Evolutionary conservation across 2,888 invertebrate species (phyloP).

Genomic region (Thera obeliscata): DNA sequence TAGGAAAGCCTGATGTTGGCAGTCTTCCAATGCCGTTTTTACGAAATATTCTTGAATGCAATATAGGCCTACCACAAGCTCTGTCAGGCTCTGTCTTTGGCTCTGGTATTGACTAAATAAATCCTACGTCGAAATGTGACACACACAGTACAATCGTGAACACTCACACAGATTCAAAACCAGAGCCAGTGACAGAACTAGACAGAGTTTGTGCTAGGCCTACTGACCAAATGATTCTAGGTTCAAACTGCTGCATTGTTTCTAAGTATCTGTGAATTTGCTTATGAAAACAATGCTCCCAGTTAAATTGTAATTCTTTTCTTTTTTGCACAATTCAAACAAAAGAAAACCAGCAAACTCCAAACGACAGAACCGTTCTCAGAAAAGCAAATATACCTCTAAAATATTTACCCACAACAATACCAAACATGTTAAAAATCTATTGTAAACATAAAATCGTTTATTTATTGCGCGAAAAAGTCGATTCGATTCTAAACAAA

Average conservation of each 20-base stretch:
- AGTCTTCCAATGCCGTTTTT: no score
- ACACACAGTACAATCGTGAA: no score
- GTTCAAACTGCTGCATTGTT: conserved; percentile 1
- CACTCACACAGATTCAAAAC: no score
- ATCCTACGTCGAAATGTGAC: no score
- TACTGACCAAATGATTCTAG: not conserved
- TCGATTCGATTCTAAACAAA: conserved; percentile 45
- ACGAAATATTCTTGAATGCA: no score
- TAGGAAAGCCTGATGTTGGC: no score
- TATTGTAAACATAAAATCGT: conserved; percentile 53
- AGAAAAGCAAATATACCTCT: conserved; percentile 40
- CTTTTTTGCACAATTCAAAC: conserved; percentile 19
- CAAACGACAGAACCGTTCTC: conserved; percentile 40
- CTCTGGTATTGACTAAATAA: no score
- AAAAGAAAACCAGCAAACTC: conserved; percentile 12
- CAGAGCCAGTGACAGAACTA: no score
- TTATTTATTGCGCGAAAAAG: conserved; percentile 53
- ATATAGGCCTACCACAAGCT: no score
- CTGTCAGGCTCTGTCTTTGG: no score
- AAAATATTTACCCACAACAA: conserved; percentile 51
- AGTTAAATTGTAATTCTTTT: not conserved
- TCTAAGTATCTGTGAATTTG: not conserved
- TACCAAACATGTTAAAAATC: conserved; percentile 43
- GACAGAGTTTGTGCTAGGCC: no score
- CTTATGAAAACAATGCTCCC: conserved; percentile 3